phyloP scores from a whole-genome alignment of 2,888 invertebrate species.

The Chalcosyrphus nemorum region DNA sequence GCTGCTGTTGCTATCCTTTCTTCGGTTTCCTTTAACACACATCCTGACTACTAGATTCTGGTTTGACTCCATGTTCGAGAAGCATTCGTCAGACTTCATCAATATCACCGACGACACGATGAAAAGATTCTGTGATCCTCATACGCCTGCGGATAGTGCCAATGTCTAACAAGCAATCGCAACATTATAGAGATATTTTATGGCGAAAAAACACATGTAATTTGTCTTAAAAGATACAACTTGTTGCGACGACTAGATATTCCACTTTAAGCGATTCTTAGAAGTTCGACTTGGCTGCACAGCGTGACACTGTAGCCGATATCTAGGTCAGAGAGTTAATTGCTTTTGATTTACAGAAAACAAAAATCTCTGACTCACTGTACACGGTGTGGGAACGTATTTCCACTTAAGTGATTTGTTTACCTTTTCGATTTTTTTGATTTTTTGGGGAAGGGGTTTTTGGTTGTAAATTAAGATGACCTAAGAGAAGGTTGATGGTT shows the following conservation, averaged over 20 bases:
- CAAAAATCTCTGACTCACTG: not conserved
- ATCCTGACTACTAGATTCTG: conserved; percentile 64
- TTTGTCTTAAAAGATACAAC: conserved; percentile 16
- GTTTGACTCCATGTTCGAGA: conserved; percentile 71
- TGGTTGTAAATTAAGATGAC: conserved; percentile 50
- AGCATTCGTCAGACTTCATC: conserved; percentile 75
- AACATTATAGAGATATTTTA: conserved; percentile 11
- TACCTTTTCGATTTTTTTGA: conserved; percentile 32
- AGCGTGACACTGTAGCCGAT: not conserved
- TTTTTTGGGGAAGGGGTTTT: not conserved
- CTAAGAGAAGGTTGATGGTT: conserved; percentile 51
- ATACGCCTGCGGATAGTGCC: not conserved
- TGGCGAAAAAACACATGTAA: conserved; percentile 14
- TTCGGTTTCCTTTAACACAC: not conserved
- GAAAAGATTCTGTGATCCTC: conserved; percentile 12
- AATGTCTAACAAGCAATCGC: conserved; percentile 30
- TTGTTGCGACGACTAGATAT: not conserved
- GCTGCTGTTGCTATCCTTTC: not conserved
- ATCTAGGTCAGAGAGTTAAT: conserved; percentile 36
- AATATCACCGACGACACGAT: conserved; percentile 34
- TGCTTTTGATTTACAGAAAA: not conserved
- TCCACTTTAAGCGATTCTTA: not conserved
- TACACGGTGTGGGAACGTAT: not conserved
- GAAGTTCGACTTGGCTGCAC: not conserved
- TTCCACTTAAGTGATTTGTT: conserved; percentile 33